Conservation (phyloP, 2,797 vertebrate species). For the Semotilus atromaculatus region DNA sequence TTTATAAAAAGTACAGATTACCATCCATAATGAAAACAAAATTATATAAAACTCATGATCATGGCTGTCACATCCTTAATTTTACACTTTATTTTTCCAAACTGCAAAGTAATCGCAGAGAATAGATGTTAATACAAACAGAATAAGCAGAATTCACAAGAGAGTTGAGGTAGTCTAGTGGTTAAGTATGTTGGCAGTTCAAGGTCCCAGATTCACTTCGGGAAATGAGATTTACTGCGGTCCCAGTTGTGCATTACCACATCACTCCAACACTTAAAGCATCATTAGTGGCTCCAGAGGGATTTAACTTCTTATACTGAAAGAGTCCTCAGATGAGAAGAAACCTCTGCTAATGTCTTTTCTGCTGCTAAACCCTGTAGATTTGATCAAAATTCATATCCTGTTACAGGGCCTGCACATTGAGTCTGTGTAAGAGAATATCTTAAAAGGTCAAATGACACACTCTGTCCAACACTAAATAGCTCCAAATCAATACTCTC, state of each 20-base stretch:
- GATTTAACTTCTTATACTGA: neutral
- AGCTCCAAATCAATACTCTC: constrained; percentile 63
- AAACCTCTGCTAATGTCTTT: constrained; percentile 3
- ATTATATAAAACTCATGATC: too few relatives aligned
- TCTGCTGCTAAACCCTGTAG: neutral
- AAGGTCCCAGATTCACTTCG: neutral
- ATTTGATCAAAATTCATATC: neutral
- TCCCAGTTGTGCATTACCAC: neutral
- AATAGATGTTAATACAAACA: neutral
- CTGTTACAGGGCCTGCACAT: constrained; percentile 14
- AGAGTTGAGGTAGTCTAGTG: neutral
- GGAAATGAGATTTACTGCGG: neutral
- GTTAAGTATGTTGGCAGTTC: neutral
- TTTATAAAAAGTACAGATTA: neutral
- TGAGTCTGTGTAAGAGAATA: neutral
- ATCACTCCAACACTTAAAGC: constrained; percentile 14
- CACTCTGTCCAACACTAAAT: constrained; percentile 33
- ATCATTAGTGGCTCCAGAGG: neutral
- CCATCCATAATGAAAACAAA: neutral
- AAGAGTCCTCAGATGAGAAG: neutral
- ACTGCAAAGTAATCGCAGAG: neutral
- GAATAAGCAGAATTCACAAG: neutral
- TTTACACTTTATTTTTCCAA: neutral
- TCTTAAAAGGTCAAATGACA: constrained; percentile 15
- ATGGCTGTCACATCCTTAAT: neutral